Conservation (phyloP, 2,113 vertebrate genomes). For the Petrocephalus microphthalmus region DNA sequence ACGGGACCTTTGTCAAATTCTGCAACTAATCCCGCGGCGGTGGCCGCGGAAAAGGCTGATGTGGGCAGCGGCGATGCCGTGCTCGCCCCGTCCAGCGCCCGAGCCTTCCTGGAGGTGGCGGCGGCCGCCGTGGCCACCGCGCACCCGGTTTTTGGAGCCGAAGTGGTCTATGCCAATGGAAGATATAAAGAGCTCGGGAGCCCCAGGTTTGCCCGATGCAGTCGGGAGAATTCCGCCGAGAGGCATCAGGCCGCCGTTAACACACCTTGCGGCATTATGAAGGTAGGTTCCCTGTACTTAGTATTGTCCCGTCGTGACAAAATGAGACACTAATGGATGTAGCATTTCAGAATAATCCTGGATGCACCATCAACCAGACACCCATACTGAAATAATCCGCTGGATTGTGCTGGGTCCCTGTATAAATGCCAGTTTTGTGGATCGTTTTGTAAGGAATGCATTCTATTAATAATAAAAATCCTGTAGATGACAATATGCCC, state of each 20-base stretch:
- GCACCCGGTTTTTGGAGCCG: conserved; percentile 48
- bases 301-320: not conserved
- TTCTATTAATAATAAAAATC: not conserved
- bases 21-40: conserved; percentile 35
- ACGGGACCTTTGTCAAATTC: conserved; percentile 56
- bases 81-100: conserved; percentile 36
- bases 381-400: not conserved
- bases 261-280: conserved; percentile 79
- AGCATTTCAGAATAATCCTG: not conserved
- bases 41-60: conserved; percentile 38
- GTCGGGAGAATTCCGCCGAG: conserved; percentile 71
- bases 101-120: conserved; percentile 53
- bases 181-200: conserved; percentile 55
- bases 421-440: not conserved
- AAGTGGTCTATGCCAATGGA: conserved; percentile 60
- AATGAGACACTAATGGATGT: not conserved
- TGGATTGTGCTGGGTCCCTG: not conserved
- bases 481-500: not conserved
- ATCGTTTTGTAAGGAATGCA: not conserved
- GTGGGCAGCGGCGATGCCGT: conserved; percentile 36
- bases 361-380: not conserved
- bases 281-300: conserved; percentile 57
- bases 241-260: conserved; percentile 57
- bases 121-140: conserved; percentile 46
- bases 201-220: conserved; percentile 54